These are phyloP conservation scores for Saimiri boliviensis DNA, from an alignment of 2,113 vertebrate genomes.

Conservation along the genomic window DNA sequence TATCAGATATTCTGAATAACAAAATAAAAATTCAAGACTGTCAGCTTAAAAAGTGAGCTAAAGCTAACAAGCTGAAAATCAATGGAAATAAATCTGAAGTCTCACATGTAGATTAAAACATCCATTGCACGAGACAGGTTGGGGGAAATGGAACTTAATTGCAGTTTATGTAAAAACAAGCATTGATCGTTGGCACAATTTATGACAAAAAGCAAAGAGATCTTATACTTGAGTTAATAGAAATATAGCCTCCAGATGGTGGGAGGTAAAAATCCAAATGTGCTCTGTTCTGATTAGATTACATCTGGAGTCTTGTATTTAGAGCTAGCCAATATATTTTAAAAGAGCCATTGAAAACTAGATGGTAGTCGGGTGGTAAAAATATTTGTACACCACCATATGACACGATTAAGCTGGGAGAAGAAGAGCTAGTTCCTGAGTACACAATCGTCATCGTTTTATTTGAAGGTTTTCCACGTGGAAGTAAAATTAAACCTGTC, in stretches of 20 bases:
- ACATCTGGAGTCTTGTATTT: not conserved
- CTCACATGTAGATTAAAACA: conserved; percentile 3
- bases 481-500: not conserved
- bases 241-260: not conserved
- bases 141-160: conserved; percentile 5
- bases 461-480: not conserved
- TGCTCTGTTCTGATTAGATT: not conserved
- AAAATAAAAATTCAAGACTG: conserved; percentile 55
- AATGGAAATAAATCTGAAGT: not conserved
- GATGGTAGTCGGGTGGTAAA: not conserved
- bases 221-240: not conserved
- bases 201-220: not conserved
- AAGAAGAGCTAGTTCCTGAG: not conserved
- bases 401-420: not conserved
- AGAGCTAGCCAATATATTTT: not conserved
- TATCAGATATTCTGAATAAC: conserved; percentile 47
- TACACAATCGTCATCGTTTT: not conserved
- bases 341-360: conserved; percentile 6
- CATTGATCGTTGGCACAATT: not conserved
- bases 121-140: not conserved
- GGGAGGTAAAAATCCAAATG: conserved; percentile 20
- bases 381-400: not conserved
- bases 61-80: conserved; percentile 53
- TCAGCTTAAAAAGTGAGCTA: not conserved
- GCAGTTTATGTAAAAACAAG: not conserved